Percentiles rank a stretch among this genome's conserved stretches.
phyloP scores from a whole-genome alignment of 2,888 invertebrate genomes.

The Ophioninae sp. region DNA sequence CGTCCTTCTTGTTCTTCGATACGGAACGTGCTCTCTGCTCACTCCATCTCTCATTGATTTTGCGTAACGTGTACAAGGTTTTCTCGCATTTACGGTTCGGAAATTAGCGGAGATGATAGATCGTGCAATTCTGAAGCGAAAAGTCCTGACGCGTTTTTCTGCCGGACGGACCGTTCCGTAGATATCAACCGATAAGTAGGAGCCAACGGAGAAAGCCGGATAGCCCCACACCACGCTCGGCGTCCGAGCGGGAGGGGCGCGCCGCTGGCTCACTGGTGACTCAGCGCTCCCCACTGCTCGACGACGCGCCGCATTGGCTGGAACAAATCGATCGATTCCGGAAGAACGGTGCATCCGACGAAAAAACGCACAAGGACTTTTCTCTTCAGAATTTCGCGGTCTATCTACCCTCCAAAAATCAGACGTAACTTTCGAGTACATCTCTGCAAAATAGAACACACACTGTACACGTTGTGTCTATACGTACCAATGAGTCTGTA shows the following conservation, averaged over 20 bases:
- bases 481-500: constrained; percentile 7
- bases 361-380: not conserved
- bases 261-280: not conserved
- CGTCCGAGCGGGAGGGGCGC: not conserved
- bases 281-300: not conserved
- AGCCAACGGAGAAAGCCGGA: not conserved
- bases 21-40: constrained; percentile 49
- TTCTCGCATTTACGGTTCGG: not conserved
- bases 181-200: not conserved
- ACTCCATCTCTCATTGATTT: constrained; percentile 52
- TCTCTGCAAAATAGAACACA: not conserved
- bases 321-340: not conserved
- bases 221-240: not conserved
- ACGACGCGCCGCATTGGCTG: not conserved
- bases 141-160: not conserved
- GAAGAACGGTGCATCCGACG: not conserved
- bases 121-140: constrained; percentile 1
- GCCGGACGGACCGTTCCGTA: not conserved
- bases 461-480: constrained; percentile 13
- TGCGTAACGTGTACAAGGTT: constrained; percentile 12
- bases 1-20: constrained; percentile 41
- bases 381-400: not conserved
- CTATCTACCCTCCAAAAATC: not conserved
- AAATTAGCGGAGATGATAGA: not conserved
- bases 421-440: not conserved